These are phyloP conservation scores for Drosophila micromelanica DNA, from an alignment of 1,140 invertebrate species.

Conservation along the genomic window DNA sequence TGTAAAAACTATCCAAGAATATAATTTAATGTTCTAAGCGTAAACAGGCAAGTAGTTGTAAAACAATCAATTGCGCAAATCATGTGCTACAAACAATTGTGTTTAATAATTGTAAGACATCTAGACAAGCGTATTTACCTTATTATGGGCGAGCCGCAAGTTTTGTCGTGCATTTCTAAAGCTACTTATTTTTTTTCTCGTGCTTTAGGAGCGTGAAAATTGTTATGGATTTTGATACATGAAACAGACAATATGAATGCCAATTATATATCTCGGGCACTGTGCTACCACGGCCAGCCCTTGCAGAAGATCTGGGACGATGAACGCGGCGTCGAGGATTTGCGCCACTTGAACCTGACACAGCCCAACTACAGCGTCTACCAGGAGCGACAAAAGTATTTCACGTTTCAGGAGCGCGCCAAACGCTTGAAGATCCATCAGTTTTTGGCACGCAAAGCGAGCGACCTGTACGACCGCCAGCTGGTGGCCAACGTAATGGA, in stretches of 20 bases:
- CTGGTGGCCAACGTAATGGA: slow-evolving; percentile 86
- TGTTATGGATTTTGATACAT: slow-evolving; percentile 12
- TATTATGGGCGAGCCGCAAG: slow-evolving; percentile 3
- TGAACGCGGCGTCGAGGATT: slow-evolving; percentile 90
- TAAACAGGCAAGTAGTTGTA: slow-evolving; percentile 30
- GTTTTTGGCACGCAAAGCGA: slow-evolving; percentile 92
- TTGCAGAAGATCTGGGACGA: slow-evolving; percentile 93
- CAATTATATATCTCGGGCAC: slow-evolving; percentile 87
- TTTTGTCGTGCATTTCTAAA: slow-evolving; percentile 7
- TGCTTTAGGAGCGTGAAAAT: slow-evolving; percentile 15
- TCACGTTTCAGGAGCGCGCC: slow-evolving; percentile 91
- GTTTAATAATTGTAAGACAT: not conserved
- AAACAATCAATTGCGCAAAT: not conserved
- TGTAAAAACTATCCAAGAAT: slow-evolving; percentile 17
- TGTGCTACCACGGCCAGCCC: slow-evolving; percentile 94
- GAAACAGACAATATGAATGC: slow-evolving; percentile 56
- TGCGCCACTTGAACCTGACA: slow-evolving; percentile 88
- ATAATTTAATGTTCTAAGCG: slow-evolving; percentile 17
- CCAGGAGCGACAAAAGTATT: slow-evolving; percentile 90
- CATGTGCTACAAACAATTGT: not conserved
- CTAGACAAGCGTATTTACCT: slow-evolving; percentile 1
- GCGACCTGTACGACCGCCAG: slow-evolving; percentile 86
- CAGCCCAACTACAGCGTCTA: slow-evolving; percentile 90
- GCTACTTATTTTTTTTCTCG: slow-evolving; percentile 1
- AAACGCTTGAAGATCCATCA: slow-evolving; percentile 93